Evolutionary conservation across 2,113 vertebrate genomes (phyloP).

Genomic region (Crotalus tigris): DNA sequence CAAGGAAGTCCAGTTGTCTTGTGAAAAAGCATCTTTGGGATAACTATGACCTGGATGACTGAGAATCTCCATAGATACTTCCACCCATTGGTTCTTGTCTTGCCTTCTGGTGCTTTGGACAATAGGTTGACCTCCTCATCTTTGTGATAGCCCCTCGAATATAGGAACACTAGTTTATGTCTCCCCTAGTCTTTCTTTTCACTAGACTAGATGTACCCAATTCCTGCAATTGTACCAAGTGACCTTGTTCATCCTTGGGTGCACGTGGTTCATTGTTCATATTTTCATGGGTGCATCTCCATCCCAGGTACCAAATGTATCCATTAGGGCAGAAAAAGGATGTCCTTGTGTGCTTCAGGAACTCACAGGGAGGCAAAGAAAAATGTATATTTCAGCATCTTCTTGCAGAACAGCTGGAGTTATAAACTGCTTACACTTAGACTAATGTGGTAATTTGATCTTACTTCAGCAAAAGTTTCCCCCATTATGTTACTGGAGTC

Average conservation of each 20-base stretch:
- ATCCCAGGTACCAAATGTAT: neutral
- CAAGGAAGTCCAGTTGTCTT: too few species aligned
- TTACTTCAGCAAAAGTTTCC: constrained; percentile 47
- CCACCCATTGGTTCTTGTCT: neutral
- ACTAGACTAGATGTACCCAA: neutral
- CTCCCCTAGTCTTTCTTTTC: neutral
- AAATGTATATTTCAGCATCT: constrained; percentile 55
- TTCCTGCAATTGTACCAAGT: neutral
- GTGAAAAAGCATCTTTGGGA: too few species aligned
- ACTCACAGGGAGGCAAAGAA: constrained; percentile 26
- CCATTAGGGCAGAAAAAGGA: neutral
- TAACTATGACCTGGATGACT: too few species aligned
- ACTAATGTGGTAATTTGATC: constrained; percentile 49
- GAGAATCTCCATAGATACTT: too few species aligned
- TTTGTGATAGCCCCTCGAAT: neutral
- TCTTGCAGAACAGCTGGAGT: constrained; percentile 36
- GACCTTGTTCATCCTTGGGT: neutral
- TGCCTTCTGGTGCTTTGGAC: neutral
- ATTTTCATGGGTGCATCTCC: neutral
- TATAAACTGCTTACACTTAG: constrained; percentile 51
- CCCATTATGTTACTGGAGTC: constrained; percentile 36
- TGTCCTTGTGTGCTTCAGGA: neutral
- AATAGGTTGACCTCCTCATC: neutral
- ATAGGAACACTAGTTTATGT: neutral
- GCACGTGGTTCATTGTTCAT: rapidly evolving